phyloP scores from a whole-genome alignment of 2,113 vertebrate genomes.

The Mixornis gularis region DNA sequence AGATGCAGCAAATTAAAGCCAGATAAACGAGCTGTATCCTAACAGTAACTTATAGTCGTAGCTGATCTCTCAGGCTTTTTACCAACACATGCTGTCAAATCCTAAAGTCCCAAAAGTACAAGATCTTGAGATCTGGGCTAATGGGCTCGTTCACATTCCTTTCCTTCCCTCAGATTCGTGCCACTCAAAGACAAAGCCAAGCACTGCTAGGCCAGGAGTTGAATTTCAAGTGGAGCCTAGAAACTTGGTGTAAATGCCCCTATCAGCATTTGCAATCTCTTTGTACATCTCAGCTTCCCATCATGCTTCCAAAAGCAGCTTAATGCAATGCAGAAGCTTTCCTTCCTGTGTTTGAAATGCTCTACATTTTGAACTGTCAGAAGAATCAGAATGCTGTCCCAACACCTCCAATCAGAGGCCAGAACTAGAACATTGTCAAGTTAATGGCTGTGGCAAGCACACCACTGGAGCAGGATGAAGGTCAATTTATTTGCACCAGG shows the following conservation, averaged over 20 bases:
- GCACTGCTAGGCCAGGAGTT: neutral
- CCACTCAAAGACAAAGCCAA: neutral
- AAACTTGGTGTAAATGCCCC: neutral
- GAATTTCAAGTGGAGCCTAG: neutral
- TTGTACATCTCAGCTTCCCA: neutral
- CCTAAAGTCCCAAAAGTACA: neutral
- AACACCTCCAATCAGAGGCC: neutral
- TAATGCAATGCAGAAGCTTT: neutral
- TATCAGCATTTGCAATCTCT: neutral
- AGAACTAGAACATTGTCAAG: neutral
- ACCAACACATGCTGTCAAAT: neutral
- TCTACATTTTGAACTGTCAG: neutral
- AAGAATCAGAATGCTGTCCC: neutral
- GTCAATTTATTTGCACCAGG: neutral
- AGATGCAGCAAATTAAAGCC: neutral
- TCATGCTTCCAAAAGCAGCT: neutral
- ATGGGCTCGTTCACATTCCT: neutral
- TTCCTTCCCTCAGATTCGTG: neutral
- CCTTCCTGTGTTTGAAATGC: neutral
- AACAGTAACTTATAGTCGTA: neutral
- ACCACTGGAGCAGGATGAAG: neutral
- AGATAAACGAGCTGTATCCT: neutral
- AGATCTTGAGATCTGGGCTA: neutral
- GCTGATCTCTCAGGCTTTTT: neutral
- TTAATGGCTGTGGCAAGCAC: neutral